Conservation (phyloP, 1,140 invertebrate genomes). For the Magallana gigas region DNA sequence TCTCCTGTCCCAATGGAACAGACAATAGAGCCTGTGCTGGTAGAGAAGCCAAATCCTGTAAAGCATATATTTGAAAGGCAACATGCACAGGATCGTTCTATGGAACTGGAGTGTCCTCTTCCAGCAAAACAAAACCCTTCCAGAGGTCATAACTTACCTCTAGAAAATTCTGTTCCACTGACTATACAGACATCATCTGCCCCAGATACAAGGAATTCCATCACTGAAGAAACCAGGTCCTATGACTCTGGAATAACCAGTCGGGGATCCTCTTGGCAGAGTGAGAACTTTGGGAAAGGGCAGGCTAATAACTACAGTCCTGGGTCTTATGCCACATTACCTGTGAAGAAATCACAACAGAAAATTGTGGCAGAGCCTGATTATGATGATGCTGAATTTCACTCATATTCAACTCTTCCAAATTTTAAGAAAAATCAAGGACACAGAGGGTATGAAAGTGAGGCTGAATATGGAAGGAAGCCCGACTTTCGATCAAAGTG, state of each 20-base stretch:
- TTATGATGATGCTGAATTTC: slow-evolving; percentile 59
- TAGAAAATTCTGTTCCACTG: slow-evolving; percentile 58
- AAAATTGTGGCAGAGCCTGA: slow-evolving; percentile 44
- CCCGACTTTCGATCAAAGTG: slow-evolving; percentile 39
- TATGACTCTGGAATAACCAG: slow-evolving; percentile 61
- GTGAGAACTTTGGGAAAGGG: slow-evolving; percentile 54
- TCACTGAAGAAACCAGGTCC: slow-evolving; percentile 54
- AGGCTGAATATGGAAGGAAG: slow-evolving; percentile 45
- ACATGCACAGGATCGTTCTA: neutral
- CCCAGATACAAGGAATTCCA: slow-evolving; percentile 49
- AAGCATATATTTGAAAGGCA: slow-evolving; percentile 1
- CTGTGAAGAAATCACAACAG: slow-evolving; percentile 56
- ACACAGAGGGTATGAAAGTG: slow-evolving; percentile 57
- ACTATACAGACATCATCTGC: slow-evolving; percentile 56
- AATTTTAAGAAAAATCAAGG: slow-evolving; percentile 70
- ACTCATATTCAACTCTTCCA: slow-evolving; percentile 65
- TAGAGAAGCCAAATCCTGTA: neutral
- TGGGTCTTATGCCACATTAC: slow-evolving; percentile 68
- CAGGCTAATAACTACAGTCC: slow-evolving; percentile 58
- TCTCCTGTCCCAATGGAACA: neutral
- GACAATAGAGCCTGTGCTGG: neutral
- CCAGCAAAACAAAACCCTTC: neutral
- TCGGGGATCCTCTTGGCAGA: slow-evolving; percentile 61
- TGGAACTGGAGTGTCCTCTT: slow-evolving; percentile 9
- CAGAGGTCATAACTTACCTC: slow-evolving; percentile 27